Base-by-base conservation (phyloP, 2,113 vertebrate species). In the Ptychochromis oligacanthus region DNA sequence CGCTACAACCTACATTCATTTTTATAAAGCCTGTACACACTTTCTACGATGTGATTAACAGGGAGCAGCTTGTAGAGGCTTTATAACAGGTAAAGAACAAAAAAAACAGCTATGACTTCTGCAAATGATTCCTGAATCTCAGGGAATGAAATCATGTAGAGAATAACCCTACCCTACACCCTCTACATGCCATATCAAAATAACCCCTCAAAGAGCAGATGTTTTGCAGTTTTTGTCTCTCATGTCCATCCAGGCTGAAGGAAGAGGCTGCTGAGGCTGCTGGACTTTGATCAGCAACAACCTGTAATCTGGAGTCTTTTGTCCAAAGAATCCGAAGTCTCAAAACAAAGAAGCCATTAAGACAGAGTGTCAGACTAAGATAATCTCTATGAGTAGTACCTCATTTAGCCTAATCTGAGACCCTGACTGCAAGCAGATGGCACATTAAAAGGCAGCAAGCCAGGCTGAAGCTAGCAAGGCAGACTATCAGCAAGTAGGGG, bases 381-480 rank as follows among this genome's bases (percentile, higher is more conserved):
- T 93, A 75, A 94, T 92, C 88, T 80, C 62, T 11, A 8, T 22
- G 56, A 67, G 83, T 89, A 92, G 90, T 86, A 59, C 87, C 55
- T 82, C 75, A 84, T 65, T 22, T 4, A 57, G 13, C 24, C 77
- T 92, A 92, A 93, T 93, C 90, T 89, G 80, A 87, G 79, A 75
- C 80, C 70, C 8, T 83, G 77, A 86, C 75, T 80, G 38, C 14
- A 57, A 85, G 75, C 91, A 94, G 93, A 94, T 93, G 93, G 93
- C 26, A 56, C 67, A 72, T 83, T 75, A 72, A 87, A 90, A 77
- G 76, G 83, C 85, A 87, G 61, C 62, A 88, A 60, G 65, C 24
- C 61, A 87, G 70, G 13, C 70, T 31, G 72, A 79, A 3, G 18
- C 2, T 40, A 38, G n/a, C 10, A 80, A 22, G 49, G 55, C 38